Base-by-base conservation (phyloP, 2,888 invertebrate species). In the Eupithecia subumbrata region DNA sequence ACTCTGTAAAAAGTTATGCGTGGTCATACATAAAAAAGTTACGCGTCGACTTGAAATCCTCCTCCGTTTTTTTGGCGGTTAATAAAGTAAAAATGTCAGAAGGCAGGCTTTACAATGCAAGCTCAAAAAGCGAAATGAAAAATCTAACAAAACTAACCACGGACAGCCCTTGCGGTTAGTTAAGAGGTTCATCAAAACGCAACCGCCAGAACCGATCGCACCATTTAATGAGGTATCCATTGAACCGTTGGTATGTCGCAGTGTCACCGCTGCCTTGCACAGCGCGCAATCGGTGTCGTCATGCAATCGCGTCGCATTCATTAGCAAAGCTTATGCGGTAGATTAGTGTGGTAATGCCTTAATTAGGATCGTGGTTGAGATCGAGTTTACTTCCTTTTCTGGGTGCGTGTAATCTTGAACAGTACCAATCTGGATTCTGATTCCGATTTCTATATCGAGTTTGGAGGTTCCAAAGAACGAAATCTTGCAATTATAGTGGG, bases 171-270 rank as follows among this genome's bases (percentile, higher is more conserved):
- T 74, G 22, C 43, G 7, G 30, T 22, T 43, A 69, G 30, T 12
- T 40, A 71, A 48, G 74, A 75, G 64, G 68, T 78, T 72, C 75
- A 77, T 80, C 79, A 77, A 75, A 76, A 79, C 71, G 76, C 78
- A 79, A 77, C 72, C 76, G 37, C 72, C 72, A 72, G 78, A 80
- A 80, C 79, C 69, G 72, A 77, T 78, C 72, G 77, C 69, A 78
- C 76, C 75, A 76, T 77, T 76, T 73, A 80, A 72, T 77, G 78
- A 74, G 78, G 78, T 75, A 78, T 72, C 71, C 82, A 80, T 69
- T 76, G 81, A 79, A 76, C 76, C 77, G 72, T 72, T 66, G 56
- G 68, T 71, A 66, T 14, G 64, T 25, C 48, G 43, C 63, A 16
- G 25, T 25, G 74, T 8, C 5, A 73, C 76, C 73, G 72, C 76